A percentile compares a stretch with the other conserved stretches of the same genome.
phyloP scores from a whole-genome alignment of 2,888 invertebrate species.

The Salpingus planirostris region DNA sequence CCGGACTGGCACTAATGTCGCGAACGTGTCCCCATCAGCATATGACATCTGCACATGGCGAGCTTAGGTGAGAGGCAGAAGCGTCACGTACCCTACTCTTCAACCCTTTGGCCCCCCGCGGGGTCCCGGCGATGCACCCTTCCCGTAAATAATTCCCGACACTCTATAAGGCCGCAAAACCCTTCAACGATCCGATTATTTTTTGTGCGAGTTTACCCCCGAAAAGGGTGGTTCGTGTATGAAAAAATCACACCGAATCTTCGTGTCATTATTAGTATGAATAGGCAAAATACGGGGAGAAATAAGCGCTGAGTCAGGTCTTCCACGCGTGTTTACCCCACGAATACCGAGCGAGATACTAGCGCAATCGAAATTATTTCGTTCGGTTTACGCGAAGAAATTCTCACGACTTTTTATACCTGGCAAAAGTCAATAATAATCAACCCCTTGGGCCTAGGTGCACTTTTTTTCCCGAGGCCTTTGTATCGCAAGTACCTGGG shows the following conservation, averaged over 20 bases:
- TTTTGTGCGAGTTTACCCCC: constrained; percentile 33
- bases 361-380: constrained; percentile 12
- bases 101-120: constrained; percentile 32
- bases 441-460: no score
- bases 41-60: constrained; percentile 31
- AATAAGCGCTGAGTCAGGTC: no score
- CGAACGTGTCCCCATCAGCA: no score
- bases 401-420: constrained; percentile 12
- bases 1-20: no score
- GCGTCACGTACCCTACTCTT: constrained; percentile 20
- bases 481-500: no score
- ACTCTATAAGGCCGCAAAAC: constrained; percentile 41
- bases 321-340: no score
- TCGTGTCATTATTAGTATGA: constrained; percentile 23
- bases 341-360: no score
- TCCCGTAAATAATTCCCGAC: constrained; percentile 37
- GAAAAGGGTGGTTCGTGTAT: constrained; percentile 39
- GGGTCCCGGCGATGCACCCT: constrained; percentile 17
- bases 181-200: constrained; percentile 42
- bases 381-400: not conserved
- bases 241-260: constrained; percentile 32
- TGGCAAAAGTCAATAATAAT: constrained; percentile 12
- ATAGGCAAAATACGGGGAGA: constrained; percentile 8
- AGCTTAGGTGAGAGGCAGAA: no score
- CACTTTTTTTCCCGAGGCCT: no score